Conservation (phyloP, 2,888 invertebrate species). For the Kryphioiulus occultus region DNA sequence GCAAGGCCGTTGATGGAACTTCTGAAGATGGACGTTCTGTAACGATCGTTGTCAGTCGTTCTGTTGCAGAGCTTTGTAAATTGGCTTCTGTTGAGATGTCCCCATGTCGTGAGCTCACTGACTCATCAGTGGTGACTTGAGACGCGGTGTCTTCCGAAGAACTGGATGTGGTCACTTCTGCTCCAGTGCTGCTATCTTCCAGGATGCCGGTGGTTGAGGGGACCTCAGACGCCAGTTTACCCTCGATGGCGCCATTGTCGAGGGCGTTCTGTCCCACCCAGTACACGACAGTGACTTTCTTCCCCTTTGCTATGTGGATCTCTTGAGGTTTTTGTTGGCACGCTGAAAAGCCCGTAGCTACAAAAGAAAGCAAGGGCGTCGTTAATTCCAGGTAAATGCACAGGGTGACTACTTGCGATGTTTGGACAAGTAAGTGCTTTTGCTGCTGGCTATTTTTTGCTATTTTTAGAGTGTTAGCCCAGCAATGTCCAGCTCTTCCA, state of each 20-base stretch:
- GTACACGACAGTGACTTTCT: slow-evolving; percentile 50
- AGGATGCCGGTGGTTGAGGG: not conserved
- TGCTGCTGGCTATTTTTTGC: not conserved
- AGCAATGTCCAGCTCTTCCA: not conserved
- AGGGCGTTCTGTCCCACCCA: slow-evolving; percentile 49
- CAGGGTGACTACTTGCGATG: not conserved
- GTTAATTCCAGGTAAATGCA: not conserved
- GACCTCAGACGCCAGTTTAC: not conserved
- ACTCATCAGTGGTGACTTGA: not conserved
- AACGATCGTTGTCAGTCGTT: not conserved
- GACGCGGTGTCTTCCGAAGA: not conserved
- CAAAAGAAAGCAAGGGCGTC: not conserved
- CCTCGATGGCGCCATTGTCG: slow-evolving; percentile 29
- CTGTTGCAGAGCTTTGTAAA: not conserved
- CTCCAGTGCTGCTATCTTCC: not conserved
- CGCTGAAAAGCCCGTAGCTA: slow-evolving; percentile 40
- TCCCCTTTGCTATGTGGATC: slow-evolving; percentile 42
- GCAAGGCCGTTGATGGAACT: slow-evolving; percentile 19
- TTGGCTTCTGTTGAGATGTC: not conserved
- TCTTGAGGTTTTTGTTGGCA: slow-evolving; percentile 46
- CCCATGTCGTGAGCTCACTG: not conserved
- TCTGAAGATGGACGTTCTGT: not conserved
- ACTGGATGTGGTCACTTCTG: not conserved
- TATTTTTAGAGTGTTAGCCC: not conserved
- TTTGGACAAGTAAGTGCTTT: not conserved